A percentile compares a stretch with the other conserved stretches of the same genome.
Conservation (phyloP, 1,140 invertebrate genomes). For the Akabosia matsudoensis region DNA sequence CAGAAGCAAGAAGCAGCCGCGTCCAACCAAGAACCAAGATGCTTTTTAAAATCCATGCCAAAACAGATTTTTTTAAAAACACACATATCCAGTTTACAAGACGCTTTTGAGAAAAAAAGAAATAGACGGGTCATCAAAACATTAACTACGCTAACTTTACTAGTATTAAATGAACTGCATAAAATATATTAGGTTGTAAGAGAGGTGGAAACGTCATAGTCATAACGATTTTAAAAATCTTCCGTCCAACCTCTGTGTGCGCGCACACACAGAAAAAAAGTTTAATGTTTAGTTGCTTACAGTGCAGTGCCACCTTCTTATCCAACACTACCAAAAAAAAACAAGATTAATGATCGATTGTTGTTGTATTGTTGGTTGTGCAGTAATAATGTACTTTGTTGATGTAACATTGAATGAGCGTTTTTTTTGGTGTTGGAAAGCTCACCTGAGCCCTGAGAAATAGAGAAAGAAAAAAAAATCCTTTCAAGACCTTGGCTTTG, state of each 20-base stretch:
- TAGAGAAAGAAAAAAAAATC: neutral
- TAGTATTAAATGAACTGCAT: neutral
- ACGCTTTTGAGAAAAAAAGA: too few species aligned
- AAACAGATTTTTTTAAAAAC: too few species aligned
- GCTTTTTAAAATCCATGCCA: too few species aligned
- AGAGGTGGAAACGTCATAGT: neutral
- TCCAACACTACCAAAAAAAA: neutral
- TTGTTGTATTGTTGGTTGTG: neutral
- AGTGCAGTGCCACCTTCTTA: too few species aligned
- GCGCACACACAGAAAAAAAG: too few species aligned
- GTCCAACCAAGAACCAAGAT: too few species aligned
- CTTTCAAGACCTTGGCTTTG: neutral
- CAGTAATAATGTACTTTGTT: neutral
- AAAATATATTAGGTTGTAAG: neutral
- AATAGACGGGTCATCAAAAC: neutral
- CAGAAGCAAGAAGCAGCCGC: too few species aligned
- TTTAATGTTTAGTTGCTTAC: too few species aligned
- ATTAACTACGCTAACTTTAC: neutral
- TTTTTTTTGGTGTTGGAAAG: neutral
- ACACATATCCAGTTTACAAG: too few species aligned
- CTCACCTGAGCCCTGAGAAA: neutral
- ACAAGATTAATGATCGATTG: slow-evolving; percentile 22
- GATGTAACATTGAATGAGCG: neutral
- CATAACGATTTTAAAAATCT: neutral
- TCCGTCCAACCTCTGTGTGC: too few species aligned